A percentile compares a stretch with the other conserved stretches of the same genome.
phyloP scores from a whole-genome alignment of 2,888 invertebrate genomes.

The Sipha maydis region DNA sequence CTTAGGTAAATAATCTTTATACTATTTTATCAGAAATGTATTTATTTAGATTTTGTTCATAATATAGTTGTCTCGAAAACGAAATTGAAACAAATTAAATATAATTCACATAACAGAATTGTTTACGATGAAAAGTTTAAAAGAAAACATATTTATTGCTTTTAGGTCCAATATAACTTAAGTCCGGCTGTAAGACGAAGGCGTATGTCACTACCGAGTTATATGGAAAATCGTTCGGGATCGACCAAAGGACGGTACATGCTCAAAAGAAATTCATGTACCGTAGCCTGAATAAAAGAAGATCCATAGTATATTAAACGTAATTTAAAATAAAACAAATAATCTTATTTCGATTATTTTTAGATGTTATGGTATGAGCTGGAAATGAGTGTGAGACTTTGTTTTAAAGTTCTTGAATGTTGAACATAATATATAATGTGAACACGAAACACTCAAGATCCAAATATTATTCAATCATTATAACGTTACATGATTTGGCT shows the following conservation, averaged over 20 bases:
- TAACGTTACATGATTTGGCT: slow-evolving; percentile 1
- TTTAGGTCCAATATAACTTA: slow-evolving; percentile 77
- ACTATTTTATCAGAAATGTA: no score
- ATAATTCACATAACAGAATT: no score
- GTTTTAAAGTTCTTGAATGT: slow-evolving; percentile 14
- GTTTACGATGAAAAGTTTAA: no score
- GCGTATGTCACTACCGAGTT: slow-evolving; percentile 78
- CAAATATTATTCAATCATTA: slow-evolving; percentile 8
- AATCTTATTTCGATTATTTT: slow-evolving; percentile 36
- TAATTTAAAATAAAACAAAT: slow-evolving; percentile 14
- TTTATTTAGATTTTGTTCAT: no score
- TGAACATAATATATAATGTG: not conserved
- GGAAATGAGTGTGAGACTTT: slow-evolving; percentile 6
- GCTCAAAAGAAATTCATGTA: slow-evolving; percentile 67
- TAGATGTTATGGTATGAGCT: not conserved
- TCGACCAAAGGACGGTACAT: slow-evolving; percentile 65
- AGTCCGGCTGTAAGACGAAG: slow-evolving; percentile 85
- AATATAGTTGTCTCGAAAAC: no score
- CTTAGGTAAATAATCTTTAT: no score
- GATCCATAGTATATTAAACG: not conserved
- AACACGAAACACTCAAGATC: not conserved
- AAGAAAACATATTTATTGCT: not conserved
- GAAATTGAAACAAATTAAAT: no score
- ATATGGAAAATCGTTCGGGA: slow-evolving; percentile 64
- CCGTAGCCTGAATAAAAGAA: slow-evolving; percentile 65